phyloP scores from a whole-genome alignment of 1,140 invertebrate genomes.

The Tetragonula clypearis region DNA sequence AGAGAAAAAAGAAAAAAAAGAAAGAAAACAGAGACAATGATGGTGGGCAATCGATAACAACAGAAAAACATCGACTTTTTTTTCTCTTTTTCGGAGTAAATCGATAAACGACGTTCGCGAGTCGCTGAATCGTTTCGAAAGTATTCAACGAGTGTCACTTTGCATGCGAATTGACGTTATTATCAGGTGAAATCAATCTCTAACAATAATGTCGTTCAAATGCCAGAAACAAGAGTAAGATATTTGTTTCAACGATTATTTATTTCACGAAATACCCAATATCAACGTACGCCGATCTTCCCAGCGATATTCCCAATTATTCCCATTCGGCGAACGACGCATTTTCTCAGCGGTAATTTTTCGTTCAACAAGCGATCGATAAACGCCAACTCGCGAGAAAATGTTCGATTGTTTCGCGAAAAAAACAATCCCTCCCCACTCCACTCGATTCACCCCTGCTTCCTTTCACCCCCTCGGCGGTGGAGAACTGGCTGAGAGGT shows the following conservation, averaged over 20 bases:
- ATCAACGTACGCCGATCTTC: neutral
- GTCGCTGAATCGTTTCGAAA: neutral
- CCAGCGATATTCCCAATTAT: neutral
- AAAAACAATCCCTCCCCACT: neutral
- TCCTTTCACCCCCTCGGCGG: neutral
- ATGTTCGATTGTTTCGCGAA: constrained; percentile 4
- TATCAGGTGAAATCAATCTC: neutral
- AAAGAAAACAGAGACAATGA: too few species aligned
- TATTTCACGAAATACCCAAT: neutral
- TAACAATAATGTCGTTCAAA: neutral
- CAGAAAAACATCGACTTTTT: neutral
- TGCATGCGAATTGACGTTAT: neutral
- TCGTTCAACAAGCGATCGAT: neutral
- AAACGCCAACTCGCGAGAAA: neutral
- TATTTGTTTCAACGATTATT: too few species aligned
- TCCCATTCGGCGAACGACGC: neutral
- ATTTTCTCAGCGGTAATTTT: neutral
- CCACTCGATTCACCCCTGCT: too few species aligned
- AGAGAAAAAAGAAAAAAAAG: too few species aligned
- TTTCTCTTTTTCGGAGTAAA: neutral
- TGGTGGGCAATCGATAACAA: neutral
- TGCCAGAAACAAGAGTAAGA: neutral
- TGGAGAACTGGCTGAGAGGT: neutral
- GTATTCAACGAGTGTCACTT: neutral
- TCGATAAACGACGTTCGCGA: neutral